Evolutionary conservation across 2,113 vertebrate species (phyloP).

Genomic region (Pomatorhinus ruficollis): DNA sequence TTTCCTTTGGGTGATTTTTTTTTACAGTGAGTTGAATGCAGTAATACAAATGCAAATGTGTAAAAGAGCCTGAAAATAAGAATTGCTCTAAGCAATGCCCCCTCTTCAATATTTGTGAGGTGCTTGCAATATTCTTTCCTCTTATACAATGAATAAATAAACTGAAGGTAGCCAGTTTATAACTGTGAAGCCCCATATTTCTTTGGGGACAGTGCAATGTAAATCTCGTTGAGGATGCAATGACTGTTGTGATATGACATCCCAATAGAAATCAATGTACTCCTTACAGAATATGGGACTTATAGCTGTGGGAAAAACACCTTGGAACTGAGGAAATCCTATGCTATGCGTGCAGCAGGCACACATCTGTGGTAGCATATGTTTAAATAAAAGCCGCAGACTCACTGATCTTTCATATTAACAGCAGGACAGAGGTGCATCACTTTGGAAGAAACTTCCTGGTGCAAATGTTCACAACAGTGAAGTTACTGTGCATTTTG

Average conservation of each 20-base stretch:
- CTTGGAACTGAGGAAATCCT: not conserved
- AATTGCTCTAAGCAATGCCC: not conserved
- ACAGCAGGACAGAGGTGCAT: not conserved
- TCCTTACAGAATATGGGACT: not conserved
- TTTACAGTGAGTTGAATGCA: not conserved
- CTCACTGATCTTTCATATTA: not conserved
- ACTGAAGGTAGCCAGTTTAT: not conserved
- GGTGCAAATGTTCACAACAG: not conserved
- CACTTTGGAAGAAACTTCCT: not conserved
- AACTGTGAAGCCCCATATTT: not conserved
- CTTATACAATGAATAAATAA: not conserved
- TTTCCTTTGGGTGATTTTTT: not conserved
- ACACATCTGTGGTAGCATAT: not conserved
- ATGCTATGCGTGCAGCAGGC: not conserved
- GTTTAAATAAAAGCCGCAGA: not conserved
- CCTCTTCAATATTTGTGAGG: not conserved
- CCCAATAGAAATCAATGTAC: not conserved
- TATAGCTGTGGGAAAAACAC: not conserved
- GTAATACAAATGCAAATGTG: not conserved
- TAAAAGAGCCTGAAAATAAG: not conserved
- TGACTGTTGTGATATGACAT: not conserved
- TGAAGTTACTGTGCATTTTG: not conserved
- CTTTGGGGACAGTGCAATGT: not conserved
- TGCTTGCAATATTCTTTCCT: not conserved
- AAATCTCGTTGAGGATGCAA: not conserved